phyloP scores from a whole-genome alignment of 2,113 vertebrate species.

The Cyanocitta stelleri region DNA sequence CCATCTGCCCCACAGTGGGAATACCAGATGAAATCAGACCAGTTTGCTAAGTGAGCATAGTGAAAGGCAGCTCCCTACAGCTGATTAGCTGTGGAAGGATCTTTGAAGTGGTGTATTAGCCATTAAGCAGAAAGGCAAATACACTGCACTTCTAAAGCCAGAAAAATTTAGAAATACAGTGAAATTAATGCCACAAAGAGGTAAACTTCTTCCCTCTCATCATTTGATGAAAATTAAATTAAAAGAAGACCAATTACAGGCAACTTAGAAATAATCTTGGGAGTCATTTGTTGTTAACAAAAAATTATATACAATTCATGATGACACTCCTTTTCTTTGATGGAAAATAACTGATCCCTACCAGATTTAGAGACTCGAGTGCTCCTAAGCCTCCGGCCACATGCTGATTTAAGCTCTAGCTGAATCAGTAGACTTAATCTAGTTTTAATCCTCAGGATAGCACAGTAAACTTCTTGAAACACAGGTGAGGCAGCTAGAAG shows the following conservation, averaged over 20 bases:
- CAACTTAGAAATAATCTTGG: neutral
- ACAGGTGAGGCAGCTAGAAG: neutral
- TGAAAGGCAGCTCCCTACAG: neutral
- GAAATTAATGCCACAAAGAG: neutral
- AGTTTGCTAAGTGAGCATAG: neutral
- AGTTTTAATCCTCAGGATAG: neutral
- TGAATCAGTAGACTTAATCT: neutral
- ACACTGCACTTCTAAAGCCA: neutral
- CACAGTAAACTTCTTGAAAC: neutral
- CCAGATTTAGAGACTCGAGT: neutral
- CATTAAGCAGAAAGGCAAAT: neutral
- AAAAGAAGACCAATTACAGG: neutral
- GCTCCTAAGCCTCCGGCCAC: neutral
- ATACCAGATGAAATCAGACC: slow-evolving; percentile 16
- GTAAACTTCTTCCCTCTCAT: neutral
- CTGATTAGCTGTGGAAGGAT: neutral
- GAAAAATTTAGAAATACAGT: neutral
- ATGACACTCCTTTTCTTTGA: neutral
- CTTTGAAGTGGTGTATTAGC: neutral
- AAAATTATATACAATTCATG: neutral
- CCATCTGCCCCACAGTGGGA: slow-evolving; percentile 42
- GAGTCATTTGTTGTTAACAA: neutral
- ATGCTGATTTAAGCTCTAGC: neutral
- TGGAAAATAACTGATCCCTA: neutral
- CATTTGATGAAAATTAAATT: neutral